phyloP scores from a whole-genome alignment of 1,140 invertebrate genomes.

The Pemphigus obesinymphae region DNA sequence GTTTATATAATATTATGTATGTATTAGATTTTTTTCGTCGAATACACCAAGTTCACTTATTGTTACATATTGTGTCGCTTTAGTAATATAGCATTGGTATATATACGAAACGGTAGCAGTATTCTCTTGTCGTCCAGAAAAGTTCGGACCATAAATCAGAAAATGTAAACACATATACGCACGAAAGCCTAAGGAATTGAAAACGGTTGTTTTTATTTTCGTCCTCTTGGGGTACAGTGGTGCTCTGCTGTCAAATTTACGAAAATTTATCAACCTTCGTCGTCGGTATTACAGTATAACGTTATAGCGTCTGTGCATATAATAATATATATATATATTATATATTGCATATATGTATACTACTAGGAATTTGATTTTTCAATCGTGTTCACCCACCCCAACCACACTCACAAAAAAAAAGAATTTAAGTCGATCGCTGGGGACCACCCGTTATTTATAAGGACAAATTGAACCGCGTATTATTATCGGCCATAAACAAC shows the following conservation, averaged over 20 bases:
- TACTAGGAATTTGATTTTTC: constrained; percentile 24
- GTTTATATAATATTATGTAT: too few species aligned
- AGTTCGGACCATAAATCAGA: neutral
- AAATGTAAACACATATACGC: neutral
- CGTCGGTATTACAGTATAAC: neutral
- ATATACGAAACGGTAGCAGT: too few species aligned
- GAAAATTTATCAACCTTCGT: constrained; percentile 12
- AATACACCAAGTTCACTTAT: too few species aligned
- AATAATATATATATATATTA: neutral
- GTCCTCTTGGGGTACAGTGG: too few species aligned
- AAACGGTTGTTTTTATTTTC: constrained; percentile 8
- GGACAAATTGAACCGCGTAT: constrained; percentile 21
- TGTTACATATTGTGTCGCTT: too few species aligned
- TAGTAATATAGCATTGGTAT: too few species aligned
- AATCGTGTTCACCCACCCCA: neutral
- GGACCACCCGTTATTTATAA: neutral
- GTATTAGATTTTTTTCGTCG: too few species aligned
- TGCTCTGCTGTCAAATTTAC: neutral
- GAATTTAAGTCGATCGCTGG: neutral
- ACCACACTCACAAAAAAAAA: too few species aligned
- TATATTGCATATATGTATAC: too few species aligned
- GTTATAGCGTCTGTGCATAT: neutral
- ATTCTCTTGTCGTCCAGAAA: neutral
- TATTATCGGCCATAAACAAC: constrained; percentile 10
- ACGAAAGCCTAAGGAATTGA: constrained; percentile 25